phyloP scores from a whole-genome alignment of 2,113 vertebrate genomes.

The Centropus bengalensis region DNA sequence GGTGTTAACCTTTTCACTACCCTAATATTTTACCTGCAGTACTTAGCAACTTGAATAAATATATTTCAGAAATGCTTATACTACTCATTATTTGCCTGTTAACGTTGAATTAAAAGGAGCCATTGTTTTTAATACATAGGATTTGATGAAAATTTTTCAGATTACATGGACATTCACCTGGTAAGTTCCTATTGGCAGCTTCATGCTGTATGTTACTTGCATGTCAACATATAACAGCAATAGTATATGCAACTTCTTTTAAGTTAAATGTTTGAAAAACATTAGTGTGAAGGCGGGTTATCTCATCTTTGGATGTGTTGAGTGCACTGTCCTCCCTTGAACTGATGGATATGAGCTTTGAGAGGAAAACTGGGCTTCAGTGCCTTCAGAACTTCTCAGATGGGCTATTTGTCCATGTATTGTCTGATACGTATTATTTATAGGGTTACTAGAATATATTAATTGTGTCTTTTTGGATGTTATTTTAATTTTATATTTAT shows the following conservation, averaged over 20 bases:
- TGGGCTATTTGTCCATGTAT: rapidly evolving
- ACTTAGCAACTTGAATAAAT: neutral
- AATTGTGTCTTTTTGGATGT: neutral
- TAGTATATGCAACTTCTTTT: neutral
- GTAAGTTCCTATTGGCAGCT: neutral
- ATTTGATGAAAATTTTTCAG: neutral
- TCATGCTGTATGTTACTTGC: neutral
- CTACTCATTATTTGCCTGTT: neutral
- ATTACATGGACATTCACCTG: neutral
- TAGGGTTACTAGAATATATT: neutral
- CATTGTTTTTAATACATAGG: neutral
- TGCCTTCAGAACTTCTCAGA: neutral
- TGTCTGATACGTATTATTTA: neutral
- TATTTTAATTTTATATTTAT: neutral
- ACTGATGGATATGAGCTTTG: neutral
- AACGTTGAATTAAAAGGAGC: neutral
- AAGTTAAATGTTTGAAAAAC: neutral
- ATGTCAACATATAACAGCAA: neutral
- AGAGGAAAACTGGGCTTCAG: neutral
- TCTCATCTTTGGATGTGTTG: neutral
- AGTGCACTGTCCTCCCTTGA: neutral
- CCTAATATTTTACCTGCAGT: neutral
- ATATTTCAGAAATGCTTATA: neutral
- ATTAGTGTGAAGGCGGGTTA: neutral
- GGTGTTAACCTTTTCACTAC: neutral